Percentiles rank a stretch among this genome's conserved stretches.
These are phyloP conservation scores for Anguilla pacifica DNA, from an alignment of 2,797 vertebrate species.

Conservation along the genomic window DNA sequence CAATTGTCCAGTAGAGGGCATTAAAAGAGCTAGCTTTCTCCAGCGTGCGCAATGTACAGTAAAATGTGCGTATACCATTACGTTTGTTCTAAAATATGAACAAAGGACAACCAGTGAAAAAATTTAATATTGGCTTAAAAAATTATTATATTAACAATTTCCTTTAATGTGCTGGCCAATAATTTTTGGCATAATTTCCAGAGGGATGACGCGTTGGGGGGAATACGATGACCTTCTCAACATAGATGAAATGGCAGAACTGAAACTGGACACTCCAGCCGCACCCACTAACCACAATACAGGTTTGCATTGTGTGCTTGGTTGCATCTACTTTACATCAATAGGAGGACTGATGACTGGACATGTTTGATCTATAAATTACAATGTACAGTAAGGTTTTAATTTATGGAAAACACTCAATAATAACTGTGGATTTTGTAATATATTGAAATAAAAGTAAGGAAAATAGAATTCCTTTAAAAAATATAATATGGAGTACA, in stretches of 20 bases:
- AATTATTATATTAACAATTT: neutral
- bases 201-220: constrained; percentile 92
- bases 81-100: neutral
- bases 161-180: neutral
- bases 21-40: neutral
- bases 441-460: too few species aligned
- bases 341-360: neutral
- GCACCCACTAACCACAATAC: constrained; percentile 46
- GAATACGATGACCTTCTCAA: constrained; percentile 86
- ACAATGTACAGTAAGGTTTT: too few species aligned
- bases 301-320: constrained; percentile 52
- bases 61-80: neutral
- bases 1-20: neutral
- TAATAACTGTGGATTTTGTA: neutral
- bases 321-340: neutral
- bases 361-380: neutral
- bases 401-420: too few species aligned
- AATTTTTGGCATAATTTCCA: constrained; percentile 52
- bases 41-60: neutral
- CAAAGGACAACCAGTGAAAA: neutral
- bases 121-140: neutral
- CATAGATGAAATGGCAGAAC: constrained; percentile 82
- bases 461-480: too few species aligned
- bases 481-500: too few species aligned
- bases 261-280: constrained; percentile 50